Conservation (phyloP, 2,797 vertebrate genomes). For the Lagocephalus sceleratus region DNA sequence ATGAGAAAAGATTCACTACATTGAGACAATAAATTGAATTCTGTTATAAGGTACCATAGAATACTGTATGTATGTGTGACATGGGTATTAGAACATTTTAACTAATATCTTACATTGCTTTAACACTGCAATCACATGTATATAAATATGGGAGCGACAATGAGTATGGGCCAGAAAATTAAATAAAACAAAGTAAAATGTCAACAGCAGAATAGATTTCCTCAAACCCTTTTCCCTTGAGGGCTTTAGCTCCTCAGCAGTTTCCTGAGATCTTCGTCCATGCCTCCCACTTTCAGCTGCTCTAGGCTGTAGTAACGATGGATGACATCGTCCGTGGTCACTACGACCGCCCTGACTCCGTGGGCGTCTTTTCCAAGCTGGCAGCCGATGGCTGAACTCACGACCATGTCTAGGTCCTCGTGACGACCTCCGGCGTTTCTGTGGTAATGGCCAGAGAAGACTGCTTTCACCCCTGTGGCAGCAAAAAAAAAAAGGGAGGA, state of each 20-base stretch:
- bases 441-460: slow-evolving; percentile 96
- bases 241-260: slow-evolving; percentile 63
- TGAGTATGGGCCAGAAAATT: too few relatives aligned
- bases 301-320: slow-evolving; percentile 89
- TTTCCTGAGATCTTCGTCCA: slow-evolving; percentile 81
- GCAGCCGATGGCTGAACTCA: slow-evolving; percentile 94
- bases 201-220: neutral
- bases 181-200: too few relatives aligned
- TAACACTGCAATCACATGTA: too few relatives aligned
- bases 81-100: too few relatives aligned
- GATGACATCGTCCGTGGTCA: slow-evolving; percentile 80
- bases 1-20: neutral
- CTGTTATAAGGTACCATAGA: neutral
- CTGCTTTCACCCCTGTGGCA: slow-evolving; percentile 83
- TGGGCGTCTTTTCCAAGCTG: slow-evolving; percentile 89
- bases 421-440: slow-evolving; percentile 87
- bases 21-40: neutral
- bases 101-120: too few relatives aligned
- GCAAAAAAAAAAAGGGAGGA: too few relatives aligned
- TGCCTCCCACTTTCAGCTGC: slow-evolving; percentile 73
- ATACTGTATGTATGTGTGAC: neutral
- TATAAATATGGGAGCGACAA: too few relatives aligned
- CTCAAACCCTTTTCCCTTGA: neutral
- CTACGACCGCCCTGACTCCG: slow-evolving; percentile 86
- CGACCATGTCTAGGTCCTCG: slow-evolving; percentile 88